Percentiles rank a stretch among this genome's conserved stretches.
Evolutionary conservation across 2,888 invertebrate species (phyloP).

Genomic region (Caenorhabditis sulstoni): DNA sequence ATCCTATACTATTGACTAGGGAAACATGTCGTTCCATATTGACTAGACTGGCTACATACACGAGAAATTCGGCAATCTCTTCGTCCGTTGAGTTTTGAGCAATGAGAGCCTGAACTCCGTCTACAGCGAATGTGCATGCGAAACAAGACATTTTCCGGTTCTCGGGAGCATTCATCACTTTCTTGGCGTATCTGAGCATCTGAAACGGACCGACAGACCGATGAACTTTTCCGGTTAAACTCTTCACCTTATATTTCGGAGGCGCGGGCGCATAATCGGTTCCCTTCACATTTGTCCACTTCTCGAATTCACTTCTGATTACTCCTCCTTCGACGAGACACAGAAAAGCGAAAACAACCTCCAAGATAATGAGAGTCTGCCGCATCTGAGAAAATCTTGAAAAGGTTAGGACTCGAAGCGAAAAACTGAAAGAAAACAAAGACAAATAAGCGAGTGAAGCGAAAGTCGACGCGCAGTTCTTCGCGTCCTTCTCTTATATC

Average conservation of each 20-base stretch:
- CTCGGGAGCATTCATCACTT: constrained; percentile 58
- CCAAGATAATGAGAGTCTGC: constrained; percentile 41
- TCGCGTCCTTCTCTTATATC: constrained; percentile 29
- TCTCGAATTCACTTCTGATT: constrained; percentile 30
- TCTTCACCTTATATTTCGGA: constrained; percentile 53
- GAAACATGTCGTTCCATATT: too few species aligned
- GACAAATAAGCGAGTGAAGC: not conserved
- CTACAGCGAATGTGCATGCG: constrained; percentile 67
- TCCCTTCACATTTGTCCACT: constrained; percentile 41
- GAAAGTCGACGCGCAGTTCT: constrained; percentile 28
- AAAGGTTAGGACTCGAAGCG: not conserved
- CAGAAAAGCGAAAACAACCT: constrained; percentile 2
- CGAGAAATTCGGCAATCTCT: constrained; percentile 67
- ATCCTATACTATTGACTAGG: constrained; percentile 2
- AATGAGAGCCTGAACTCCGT: constrained; percentile 65
- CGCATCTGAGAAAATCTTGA: constrained; percentile 35
- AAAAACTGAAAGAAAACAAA: not conserved
- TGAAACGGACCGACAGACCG: constrained; percentile 19
- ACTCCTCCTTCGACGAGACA: constrained; percentile 38
- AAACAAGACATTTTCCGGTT: constrained; percentile 65
- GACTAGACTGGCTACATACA: constrained; percentile 44
- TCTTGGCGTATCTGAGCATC: constrained; percentile 63
- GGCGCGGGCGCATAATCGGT: constrained; percentile 40
- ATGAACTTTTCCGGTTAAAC: not conserved
- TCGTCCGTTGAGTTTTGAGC: constrained; percentile 66